Evolutionary conservation across 2,888 invertebrate species (phyloP).

Genomic region (Ophraella communa): DNA sequence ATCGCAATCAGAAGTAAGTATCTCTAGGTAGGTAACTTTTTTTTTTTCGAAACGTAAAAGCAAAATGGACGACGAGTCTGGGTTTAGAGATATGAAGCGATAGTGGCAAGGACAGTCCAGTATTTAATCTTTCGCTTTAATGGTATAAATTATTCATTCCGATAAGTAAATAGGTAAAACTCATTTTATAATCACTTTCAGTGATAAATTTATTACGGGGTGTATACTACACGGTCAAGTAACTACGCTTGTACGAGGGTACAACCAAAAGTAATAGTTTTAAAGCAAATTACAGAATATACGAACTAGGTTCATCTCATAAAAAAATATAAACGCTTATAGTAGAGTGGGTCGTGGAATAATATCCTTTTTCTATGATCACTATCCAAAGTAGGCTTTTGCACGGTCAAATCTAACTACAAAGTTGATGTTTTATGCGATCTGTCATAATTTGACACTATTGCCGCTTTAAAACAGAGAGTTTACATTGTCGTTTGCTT

Average conservation of each 20-base stretch:
- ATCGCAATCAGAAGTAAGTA: conserved; percentile 55
- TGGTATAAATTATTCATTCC: conserved; percentile 58
- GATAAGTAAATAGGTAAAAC: conserved; percentile 58
- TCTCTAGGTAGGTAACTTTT: conserved; percentile 44
- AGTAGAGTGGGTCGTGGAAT: no score
- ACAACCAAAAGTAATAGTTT: not conserved
- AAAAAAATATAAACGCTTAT: no score
- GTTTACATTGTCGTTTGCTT: no score
- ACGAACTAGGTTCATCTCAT: not conserved
- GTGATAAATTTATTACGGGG: conserved; percentile 36
- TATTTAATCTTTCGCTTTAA: conserved; percentile 58
- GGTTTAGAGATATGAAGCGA: conserved; percentile 56
- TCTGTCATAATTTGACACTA: no score
- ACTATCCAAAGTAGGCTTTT: no score
- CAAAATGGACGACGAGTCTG: conserved; percentile 52
- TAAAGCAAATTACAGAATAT: no score
- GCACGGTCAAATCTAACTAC: no score
- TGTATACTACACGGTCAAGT: conserved; percentile 38
- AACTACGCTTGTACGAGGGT: not conserved
- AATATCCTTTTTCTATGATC: no score
- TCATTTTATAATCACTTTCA: conserved; percentile 55
- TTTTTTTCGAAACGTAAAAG: conserved; percentile 43
- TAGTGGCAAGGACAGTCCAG: conserved; percentile 56
- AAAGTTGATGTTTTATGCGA: no score
- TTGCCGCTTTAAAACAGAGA: no score